These are phyloP conservation scores for Anarhynchus alexandrinus DNA, from an alignment of 2,113 vertebrate species.

Conservation along the genomic window DNA sequence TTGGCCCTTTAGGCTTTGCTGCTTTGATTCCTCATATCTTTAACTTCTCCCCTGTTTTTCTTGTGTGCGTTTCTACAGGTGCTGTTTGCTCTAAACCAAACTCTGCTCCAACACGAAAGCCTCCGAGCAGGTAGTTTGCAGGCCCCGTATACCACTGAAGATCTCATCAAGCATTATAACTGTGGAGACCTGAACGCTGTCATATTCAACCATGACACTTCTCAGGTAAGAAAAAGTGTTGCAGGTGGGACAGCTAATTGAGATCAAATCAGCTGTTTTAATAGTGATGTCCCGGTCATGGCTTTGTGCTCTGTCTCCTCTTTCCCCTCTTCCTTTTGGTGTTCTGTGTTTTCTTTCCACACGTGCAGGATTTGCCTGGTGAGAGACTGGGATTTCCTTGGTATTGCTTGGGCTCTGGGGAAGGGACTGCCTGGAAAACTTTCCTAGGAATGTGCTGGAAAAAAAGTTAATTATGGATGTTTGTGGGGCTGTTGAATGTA, in stretches of 20 bases:
- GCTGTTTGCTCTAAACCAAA: conserved; percentile 88
- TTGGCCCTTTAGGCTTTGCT: not conserved
- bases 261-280: not conserved
- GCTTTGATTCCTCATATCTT: not conserved
- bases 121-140: conserved; percentile 84
- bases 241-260: not conserved
- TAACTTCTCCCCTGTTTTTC: not conserved
- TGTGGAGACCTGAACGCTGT: conserved; percentile 86
- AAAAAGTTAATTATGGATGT: conserved; percentile 30
- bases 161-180: conserved; percentile 91
- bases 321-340: not conserved
- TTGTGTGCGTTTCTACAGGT: conserved; percentile 70
- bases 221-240: conserved; percentile 75
- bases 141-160: conserved; percentile 83
- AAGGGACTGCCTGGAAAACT: conserved; percentile 23
- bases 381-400: not conserved
- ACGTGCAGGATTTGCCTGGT: not conserved
- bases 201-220: conserved; percentile 89
- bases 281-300: not conserved
- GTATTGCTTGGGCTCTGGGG: not conserved
- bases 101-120: conserved; percentile 84
- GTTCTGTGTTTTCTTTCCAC: not conserved
- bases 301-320: not conserved
- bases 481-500: conserved; percentile 30
- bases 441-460: conserved; percentile 23